Conservation (phyloP, 2,888 invertebrate species). For the Cactoblastis cactorum region DNA sequence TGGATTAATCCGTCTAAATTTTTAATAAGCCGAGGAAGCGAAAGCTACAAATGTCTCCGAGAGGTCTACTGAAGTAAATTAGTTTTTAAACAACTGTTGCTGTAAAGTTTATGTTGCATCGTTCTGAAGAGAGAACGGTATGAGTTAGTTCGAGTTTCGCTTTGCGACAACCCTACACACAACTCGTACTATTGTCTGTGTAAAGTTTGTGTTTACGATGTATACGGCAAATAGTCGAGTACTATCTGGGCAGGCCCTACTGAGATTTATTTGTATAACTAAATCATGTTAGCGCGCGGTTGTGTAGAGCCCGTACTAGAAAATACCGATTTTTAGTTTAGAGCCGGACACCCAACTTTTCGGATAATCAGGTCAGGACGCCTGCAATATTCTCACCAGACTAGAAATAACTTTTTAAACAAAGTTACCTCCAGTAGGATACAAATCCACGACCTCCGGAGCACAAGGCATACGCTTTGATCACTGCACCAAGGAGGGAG, state of each 20-base stretch:
- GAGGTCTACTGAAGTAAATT: conserved; percentile 12
- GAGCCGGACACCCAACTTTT: no score
- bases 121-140: not conserved
- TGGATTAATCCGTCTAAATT: not conserved
- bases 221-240: not conserved
- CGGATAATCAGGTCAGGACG: no score
- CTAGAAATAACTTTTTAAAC: no score
- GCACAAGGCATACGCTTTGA: no score
- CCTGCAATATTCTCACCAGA: no score
- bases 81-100: conserved; percentile 15
- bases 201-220: not conserved
- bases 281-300: no score
- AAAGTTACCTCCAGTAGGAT: no score
- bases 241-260: no score
- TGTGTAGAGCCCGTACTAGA: no score
- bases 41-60: conserved; percentile 9
- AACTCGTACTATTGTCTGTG: not conserved
- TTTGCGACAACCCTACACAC: conserved; percentile 1
- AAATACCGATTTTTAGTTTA: no score
- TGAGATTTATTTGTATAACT: not conserved
- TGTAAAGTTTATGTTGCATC: conserved; percentile 4
- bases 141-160: conserved; percentile 7
- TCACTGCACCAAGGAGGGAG: no score
- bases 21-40: conserved; percentile 6
- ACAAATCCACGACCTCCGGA: no score